Percentiles rank a stretch among this genome's conserved stretches.
These are phyloP conservation scores for Petroica traversi DNA, from an alignment of 2,113 vertebrate genomes.

Conservation along the genomic window DNA sequence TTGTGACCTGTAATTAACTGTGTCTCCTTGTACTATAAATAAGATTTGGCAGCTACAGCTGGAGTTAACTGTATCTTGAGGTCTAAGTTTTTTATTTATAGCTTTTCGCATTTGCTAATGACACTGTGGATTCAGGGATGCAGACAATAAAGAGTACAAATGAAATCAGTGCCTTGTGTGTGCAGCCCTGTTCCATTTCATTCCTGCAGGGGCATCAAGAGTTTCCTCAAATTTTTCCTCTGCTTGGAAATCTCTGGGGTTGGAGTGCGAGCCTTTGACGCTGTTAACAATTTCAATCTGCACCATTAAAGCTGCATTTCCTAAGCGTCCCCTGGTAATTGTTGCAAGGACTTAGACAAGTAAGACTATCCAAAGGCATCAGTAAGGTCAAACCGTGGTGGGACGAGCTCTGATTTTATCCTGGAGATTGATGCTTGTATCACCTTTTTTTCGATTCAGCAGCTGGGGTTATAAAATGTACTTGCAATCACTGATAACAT, in stretches of 20 bases:
- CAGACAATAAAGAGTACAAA: background rate
- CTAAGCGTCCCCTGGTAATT: constrained; percentile 70
- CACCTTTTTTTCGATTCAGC: constrained; percentile 78
- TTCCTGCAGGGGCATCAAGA: background rate
- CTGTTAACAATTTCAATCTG: constrained; percentile 67
- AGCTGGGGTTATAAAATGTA: constrained; percentile 77
- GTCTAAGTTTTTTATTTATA: background rate
- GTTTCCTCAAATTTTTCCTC: constrained; percentile 17
- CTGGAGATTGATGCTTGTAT: constrained; percentile 81
- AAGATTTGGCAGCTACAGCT: background rate
- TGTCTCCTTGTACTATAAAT: background rate
- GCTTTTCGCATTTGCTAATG: background rate
- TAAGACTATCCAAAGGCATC: constrained; percentile 78
- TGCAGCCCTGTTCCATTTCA: background rate
- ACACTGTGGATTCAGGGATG: background rate
- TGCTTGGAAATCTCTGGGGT: background rate
- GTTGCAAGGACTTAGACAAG: constrained; percentile 72
- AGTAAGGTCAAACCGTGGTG: constrained; percentile 75
- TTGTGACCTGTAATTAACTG: background rate
- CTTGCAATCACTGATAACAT: constrained; percentile 72
- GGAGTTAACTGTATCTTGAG: background rate
- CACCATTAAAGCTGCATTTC: constrained; percentile 67
- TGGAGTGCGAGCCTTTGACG: constrained; percentile 33
- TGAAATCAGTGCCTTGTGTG: background rate
- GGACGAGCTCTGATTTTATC: constrained; percentile 81